Evolutionary conservation across 1,140 invertebrate genomes (phyloP).

Genomic region (Drosophila sechellia): DNA sequence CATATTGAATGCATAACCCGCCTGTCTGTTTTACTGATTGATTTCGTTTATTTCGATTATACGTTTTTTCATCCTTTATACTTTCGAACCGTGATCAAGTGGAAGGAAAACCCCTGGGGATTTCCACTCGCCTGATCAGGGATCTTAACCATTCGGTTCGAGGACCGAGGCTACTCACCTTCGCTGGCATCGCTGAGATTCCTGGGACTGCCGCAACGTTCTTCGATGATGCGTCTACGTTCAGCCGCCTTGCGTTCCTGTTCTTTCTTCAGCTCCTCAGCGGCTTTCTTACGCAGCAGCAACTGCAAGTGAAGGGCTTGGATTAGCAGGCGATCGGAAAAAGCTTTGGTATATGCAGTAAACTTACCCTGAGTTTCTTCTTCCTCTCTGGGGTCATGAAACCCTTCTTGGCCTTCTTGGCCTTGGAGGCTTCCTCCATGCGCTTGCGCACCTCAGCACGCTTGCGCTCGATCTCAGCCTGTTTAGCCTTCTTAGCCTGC

Average conservation of each 20-base stretch:
- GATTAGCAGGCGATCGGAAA: not conserved
- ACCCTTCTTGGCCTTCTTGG: conserved; percentile 98
- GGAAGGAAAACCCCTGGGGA: not conserved
- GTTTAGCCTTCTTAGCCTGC: conserved; percentile 96
- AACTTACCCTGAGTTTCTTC: conserved; percentile 97
- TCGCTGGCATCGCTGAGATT: conserved; percentile 95
- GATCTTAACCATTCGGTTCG: conserved; percentile 4
- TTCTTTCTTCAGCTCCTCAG: conserved; percentile 99
- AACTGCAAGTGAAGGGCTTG: conserved; percentile 86
- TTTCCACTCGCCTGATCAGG: not conserved
- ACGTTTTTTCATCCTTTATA: conserved; percentile 8
- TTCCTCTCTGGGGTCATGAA: conserved; percentile 99
- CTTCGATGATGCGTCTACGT: conserved; percentile 98
- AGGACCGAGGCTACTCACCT: conserved; percentile 87
- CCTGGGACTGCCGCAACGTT: conserved; percentile 96
- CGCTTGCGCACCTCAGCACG: conserved; percentile 97
- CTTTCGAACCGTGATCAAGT: conserved; percentile 1
- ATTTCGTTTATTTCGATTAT: conserved; percentile 32
- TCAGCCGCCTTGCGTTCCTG: conserved; percentile 99
- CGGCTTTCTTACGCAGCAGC: conserved; percentile 99
- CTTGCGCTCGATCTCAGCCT: conserved; percentile 96
- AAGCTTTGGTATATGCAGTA: too few species aligned
- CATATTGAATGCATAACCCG: not conserved
- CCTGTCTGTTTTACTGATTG: conserved; percentile 25
- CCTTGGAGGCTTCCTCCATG: conserved; percentile 97